Conservation (phyloP, 2,888 invertebrate genomes). For the Tetragonula carbonaria region DNA sequence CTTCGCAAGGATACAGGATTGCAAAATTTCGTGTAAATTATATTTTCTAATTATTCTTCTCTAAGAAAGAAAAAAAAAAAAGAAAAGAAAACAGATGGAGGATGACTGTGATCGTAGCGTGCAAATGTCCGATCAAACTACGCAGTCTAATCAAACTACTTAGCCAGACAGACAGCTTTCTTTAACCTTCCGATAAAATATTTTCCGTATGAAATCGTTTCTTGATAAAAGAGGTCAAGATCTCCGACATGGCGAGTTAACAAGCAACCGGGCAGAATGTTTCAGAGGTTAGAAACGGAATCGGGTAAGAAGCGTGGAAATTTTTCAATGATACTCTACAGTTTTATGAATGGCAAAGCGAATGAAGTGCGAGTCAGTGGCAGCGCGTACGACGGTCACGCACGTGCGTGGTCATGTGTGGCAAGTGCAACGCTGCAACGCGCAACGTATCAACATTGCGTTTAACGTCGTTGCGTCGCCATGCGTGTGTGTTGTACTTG, state of each 20-base stretch:
- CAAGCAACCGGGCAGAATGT: not conserved
- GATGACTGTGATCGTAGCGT: not conserved
- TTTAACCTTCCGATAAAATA: not conserved
- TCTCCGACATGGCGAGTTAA: not conserved
- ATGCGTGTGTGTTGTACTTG: constrained; percentile 42
- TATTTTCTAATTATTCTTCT: not conserved
- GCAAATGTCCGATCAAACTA: not conserved
- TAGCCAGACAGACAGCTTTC: not conserved
- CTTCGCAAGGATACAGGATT: no score
- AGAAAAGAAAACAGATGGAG: not conserved
- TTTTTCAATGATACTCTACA: not conserved
- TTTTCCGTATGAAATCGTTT: no score
- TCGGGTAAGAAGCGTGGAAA: not conserved
- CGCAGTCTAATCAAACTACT: not conserved
- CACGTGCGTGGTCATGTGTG: constrained; percentile 42
- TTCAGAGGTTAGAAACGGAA: not conserved
- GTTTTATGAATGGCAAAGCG: constrained; percentile 53
- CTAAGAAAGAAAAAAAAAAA: no score
- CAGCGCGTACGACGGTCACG: constrained; percentile 39
- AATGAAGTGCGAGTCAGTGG: constrained; percentile 18
- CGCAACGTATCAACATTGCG: constrained; percentile 31
- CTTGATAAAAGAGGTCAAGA: not conserved
- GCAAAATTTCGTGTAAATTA: no score
- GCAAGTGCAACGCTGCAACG: constrained; percentile 14
- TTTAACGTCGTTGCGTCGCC: constrained; percentile 40